phyloP scores from a whole-genome alignment of 2,113 vertebrate genomes.

The Paralichthys olivaceus region DNA sequence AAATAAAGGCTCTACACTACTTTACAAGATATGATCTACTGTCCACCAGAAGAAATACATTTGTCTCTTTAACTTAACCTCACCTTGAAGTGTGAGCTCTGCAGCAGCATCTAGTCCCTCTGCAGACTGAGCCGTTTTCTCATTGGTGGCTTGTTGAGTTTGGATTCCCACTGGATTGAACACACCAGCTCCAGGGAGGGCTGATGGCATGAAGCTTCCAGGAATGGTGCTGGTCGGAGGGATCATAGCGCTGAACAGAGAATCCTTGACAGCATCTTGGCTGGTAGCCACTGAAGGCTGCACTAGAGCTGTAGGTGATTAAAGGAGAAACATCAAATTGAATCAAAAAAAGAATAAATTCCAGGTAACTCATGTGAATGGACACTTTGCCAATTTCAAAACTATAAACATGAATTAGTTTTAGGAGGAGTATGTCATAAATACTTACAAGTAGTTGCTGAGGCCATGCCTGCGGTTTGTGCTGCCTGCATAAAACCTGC shows the following conservation, averaged over 20 bases:
- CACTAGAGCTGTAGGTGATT: conserved; percentile 77
- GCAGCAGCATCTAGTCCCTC: conserved; percentile 87
- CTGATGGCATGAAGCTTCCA: conserved; percentile 87
- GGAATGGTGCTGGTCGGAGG: conserved; percentile 88
- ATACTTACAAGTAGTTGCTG: conserved; percentile 88
- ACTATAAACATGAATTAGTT: background rate
- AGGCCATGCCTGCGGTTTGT: conserved; percentile 83
- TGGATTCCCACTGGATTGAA: conserved; percentile 88
- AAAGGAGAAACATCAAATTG: background rate
- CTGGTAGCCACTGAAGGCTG: conserved; percentile 86
- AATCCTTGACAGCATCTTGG: conserved; percentile 91
- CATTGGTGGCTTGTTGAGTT: conserved; percentile 78
- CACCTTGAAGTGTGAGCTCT: conserved; percentile 90
- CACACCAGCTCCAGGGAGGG: conserved; percentile 86
- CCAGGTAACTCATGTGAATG: background rate
- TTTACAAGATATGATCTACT: background rate
- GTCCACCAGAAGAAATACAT: too few relatives aligned
- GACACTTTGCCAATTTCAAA: background rate
- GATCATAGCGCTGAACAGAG: conserved; percentile 88
- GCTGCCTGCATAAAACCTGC: conserved; percentile 93
- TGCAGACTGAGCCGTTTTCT: conserved; percentile 86
- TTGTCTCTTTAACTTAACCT: conserved; percentile 3
- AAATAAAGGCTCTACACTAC: background rate
- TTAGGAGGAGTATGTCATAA: background rate
- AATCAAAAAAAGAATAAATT: background rate